phyloP scores from a whole-genome alignment of 2,888 invertebrate genomes.

The Drepanosiphum platanoidis region DNA sequence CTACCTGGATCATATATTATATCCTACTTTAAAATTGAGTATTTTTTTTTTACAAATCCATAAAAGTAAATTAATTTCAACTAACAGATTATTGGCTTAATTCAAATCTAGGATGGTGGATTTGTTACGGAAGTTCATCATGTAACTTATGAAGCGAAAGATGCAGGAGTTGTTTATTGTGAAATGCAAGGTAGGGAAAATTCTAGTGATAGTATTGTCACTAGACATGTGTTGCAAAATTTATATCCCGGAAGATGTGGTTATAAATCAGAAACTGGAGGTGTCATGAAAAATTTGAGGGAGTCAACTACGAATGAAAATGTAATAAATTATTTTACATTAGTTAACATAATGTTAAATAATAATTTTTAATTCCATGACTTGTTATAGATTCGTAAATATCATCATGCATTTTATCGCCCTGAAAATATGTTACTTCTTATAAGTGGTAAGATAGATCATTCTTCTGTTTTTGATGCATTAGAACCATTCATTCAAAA shows the following conservation, averaged over 20 bases:
- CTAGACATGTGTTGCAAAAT: conserved; percentile 74
- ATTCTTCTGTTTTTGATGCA: conserved; percentile 77
- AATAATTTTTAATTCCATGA: conserved; percentile 50
- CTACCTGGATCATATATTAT: conserved; percentile 89
- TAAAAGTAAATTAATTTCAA: neutral
- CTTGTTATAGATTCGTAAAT: conserved; percentile 74
- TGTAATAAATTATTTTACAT: conserved; percentile 69
- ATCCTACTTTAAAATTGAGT: conserved; percentile 79
- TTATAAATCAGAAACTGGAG: conserved; percentile 87
- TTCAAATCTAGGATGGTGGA: conserved; percentile 75
- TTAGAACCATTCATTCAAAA: conserved; percentile 80
- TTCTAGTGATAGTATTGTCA: conserved; percentile 78
- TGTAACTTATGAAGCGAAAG: conserved; percentile 85
- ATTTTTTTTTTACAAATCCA: neutral
- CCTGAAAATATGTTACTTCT: conserved; percentile 88
- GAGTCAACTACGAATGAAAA: conserved; percentile 83
- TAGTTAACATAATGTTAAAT: neutral
- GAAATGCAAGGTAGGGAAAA: conserved; percentile 92
- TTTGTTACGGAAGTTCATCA: conserved; percentile 93
- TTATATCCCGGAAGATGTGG: conserved; percentile 85
- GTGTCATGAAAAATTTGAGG: conserved; percentile 84
- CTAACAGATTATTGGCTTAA: too few relatives aligned
- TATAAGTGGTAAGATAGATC: conserved; percentile 73
- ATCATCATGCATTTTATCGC: conserved; percentile 86
- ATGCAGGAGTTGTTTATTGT: conserved; percentile 95